These are phyloP conservation scores for Calidris pugnax DNA, from an alignment of 2,113 vertebrate species.

Conservation along the genomic window DNA sequence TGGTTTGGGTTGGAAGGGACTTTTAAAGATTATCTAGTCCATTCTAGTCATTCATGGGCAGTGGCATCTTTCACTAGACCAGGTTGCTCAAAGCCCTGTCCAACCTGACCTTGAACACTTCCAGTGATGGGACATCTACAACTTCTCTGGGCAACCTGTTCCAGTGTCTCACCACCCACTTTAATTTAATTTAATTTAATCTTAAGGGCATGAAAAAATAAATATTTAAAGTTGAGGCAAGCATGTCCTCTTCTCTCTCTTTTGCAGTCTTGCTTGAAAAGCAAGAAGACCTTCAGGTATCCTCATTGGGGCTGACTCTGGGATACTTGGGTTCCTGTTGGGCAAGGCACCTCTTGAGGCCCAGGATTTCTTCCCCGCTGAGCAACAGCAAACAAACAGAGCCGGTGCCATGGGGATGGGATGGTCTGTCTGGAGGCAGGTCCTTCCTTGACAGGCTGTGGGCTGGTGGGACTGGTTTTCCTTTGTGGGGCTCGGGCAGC, in stretches of 20 bases:
- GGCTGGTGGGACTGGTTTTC: not conserved
- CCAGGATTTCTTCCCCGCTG: not conserved
- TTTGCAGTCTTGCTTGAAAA: not conserved
- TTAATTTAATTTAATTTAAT: not conserved
- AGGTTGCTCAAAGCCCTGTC: not conserved
- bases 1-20: not conserved
- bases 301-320: not conserved
- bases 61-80: not conserved
- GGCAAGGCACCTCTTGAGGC: not conserved
- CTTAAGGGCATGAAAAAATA: not conserved
- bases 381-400: not conserved
- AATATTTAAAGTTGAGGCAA: not conserved
- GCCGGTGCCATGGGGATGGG: fast-evolving
- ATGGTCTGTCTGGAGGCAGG: not conserved
- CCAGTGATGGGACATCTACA: not conserved
- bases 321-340: fast-evolving
- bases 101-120: not conserved
- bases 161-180: not conserved
- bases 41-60: not conserved
- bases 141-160: not conserved
- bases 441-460: not conserved
- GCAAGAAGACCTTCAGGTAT: not conserved
- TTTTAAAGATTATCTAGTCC: not conserved
- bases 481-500: not conserved
- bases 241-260: not conserved